Conservation (phyloP, 2,797 vertebrate species). For the Enteromius afrohamiltoni region DNA sequence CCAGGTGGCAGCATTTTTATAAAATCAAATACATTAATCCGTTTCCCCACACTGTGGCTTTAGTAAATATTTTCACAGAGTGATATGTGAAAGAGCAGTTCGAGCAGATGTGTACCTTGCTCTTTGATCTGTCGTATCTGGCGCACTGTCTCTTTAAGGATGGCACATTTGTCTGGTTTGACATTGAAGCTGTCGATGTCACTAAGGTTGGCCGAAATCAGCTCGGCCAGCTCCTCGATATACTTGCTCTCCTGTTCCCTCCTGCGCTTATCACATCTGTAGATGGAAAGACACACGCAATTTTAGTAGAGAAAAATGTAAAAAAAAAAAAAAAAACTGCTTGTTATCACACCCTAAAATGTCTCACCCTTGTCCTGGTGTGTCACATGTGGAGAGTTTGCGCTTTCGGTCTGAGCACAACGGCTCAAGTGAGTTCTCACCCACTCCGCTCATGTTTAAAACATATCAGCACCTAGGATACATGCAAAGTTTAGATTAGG, state of each 20-base stretch:
- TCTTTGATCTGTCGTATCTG: slow-evolving; percentile 99
- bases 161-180: slow-evolving; percentile 99
- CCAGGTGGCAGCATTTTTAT: slow-evolving; percentile 75
- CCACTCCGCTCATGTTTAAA: slow-evolving; percentile 92
- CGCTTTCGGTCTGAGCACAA: slow-evolving; percentile 92
- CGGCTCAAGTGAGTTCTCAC: slow-evolving; percentile 90
- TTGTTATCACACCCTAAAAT: slow-evolving; percentile 4
- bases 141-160: slow-evolving; percentile 98
- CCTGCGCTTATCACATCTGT: slow-evolving; percentile 94
- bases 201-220: slow-evolving; percentile 98
- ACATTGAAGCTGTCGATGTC: slow-evolving; percentile 99
- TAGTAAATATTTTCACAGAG: slow-evolving; percentile 30
- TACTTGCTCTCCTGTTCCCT: slow-evolving; percentile 99
- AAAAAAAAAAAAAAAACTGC: neutral
- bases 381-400: slow-evolving; percentile 91
- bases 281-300: slow-evolving; percentile 48
- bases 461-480: slow-evolving; percentile 86
- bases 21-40: slow-evolving; percentile 63
- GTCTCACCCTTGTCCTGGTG: slow-evolving; percentile 86
- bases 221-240: slow-evolving; percentile 96
- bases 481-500: neutral
- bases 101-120: slow-evolving; percentile 83
- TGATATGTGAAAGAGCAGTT: slow-evolving; percentile 18
- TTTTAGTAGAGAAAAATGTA: neutral
- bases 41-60: slow-evolving; percentile 61